These are phyloP conservation scores for Ernsta delagoae DNA, from an alignment of 2,888 invertebrate genomes.

Conservation along the genomic window DNA sequence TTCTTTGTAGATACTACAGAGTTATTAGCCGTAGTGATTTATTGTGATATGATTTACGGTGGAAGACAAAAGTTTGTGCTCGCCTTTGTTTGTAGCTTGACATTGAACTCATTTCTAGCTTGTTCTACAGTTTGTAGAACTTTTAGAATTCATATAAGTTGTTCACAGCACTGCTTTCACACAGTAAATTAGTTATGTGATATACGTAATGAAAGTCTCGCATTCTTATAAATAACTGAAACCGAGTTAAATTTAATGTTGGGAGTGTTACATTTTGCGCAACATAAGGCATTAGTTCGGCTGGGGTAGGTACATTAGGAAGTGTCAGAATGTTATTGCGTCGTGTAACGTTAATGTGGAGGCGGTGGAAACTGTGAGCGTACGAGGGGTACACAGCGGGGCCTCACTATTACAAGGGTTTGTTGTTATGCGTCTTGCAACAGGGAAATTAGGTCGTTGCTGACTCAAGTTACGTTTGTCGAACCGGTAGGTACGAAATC, in stretches of 20 bases:
- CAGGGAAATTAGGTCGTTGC: constrained; percentile 1
- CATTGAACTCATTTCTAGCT: constrained; percentile 37
- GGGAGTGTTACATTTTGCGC: constrained; percentile 48
- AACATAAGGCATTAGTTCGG: constrained; percentile 55
- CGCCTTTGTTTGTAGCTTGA: constrained; percentile 40
- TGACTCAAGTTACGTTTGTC: neutral
- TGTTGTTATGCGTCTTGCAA: constrained; percentile 22
- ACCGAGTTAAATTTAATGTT: constrained; percentile 43
- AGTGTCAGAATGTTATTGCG: constrained; percentile 74
- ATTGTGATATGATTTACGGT: constrained; percentile 63
- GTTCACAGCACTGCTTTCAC: neutral
- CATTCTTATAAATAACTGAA: constrained; percentile 7
- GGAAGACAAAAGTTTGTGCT: constrained; percentile 59
- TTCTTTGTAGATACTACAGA: constrained; percentile 59
- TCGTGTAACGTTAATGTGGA: constrained; percentile 71
- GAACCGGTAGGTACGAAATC: too few species aligned
- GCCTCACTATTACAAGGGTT: constrained; percentile 24
- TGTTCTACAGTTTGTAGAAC: neutral
- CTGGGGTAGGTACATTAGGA: constrained; percentile 63
- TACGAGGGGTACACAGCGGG: constrained; percentile 43
- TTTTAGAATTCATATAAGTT: constrained; percentile 9
- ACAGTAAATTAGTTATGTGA: neutral
- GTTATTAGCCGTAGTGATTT: constrained; percentile 69
- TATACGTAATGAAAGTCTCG: neutral
- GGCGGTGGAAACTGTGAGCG: constrained; percentile 49